Conservation (phyloP, 2,113 vertebrate genomes). For the Pseudorasbora parva region DNA sequence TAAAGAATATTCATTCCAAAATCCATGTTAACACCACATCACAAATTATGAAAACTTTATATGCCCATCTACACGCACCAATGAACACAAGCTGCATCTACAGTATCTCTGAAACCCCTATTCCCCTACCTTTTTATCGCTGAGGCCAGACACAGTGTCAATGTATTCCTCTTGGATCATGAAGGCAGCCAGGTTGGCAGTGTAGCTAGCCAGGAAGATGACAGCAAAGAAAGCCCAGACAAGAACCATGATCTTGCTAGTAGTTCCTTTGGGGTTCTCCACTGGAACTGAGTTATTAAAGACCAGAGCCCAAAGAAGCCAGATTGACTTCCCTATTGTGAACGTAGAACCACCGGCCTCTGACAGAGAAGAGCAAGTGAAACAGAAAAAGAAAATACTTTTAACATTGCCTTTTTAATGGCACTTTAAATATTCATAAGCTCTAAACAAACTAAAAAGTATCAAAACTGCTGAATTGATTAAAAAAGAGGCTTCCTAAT, state of each 20-base stretch:
- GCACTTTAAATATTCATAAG: neutral
- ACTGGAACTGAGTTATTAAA: slow-evolving; percentile 97
- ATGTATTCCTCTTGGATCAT: slow-evolving; percentile 98
- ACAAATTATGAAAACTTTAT: slow-evolving; percentile 32
- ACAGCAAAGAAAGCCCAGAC: slow-evolving; percentile 97
- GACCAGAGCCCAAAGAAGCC: slow-evolving; percentile 89
- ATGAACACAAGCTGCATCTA: slow-evolving; percentile 13
- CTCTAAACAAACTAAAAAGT: neutral
- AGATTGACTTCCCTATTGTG: slow-evolving; percentile 93
- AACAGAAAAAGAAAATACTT: slow-evolving; percentile 26
- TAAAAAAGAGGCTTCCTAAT: neutral
- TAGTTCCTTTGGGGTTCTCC: slow-evolving; percentile 93
- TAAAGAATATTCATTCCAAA: slow-evolving; percentile 35
- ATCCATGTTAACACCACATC: slow-evolving; percentile 33
- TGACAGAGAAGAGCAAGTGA: slow-evolving; percentile 52
- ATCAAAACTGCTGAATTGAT: neutral
- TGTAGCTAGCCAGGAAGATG: slow-evolving; percentile 96
- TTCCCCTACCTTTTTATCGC: slow-evolving; percentile 86
- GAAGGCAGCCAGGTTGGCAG: slow-evolving; percentile 93
- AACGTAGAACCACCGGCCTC: slow-evolving; percentile 86
- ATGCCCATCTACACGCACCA: slow-evolving; percentile 19
- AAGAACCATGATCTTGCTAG: slow-evolving; percentile 97
- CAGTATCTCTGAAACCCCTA: slow-evolving; percentile 11
- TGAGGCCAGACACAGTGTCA: slow-evolving; percentile 93
- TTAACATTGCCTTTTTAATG: neutral